Evolutionary conservation across 2,888 invertebrate species (phyloP), one percentile per base, ranked within the genome.

Genomic region (Cephus pulcher): DNA sequence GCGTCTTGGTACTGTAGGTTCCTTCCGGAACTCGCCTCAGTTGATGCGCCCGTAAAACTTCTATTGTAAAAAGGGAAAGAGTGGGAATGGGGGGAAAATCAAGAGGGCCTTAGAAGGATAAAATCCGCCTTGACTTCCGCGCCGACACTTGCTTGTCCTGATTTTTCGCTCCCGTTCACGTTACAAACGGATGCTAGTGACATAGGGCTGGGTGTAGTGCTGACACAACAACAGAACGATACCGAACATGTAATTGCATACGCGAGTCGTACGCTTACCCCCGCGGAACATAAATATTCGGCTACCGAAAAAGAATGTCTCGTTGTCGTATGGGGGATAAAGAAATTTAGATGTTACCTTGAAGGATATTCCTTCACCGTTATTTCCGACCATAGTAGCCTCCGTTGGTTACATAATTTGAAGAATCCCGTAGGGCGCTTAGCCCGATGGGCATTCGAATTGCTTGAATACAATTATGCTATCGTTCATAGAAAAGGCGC

Each of bases 361-460:
- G 1, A 69, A 11, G 69, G 69, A 11, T 69, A 69, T 30, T 12
- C 11, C 0, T 23, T 69, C 11, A 82, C 80, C 1, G 84, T 86
- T 1, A 79, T 82, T 23, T 85, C 87, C 3, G 85, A 87, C 34
- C 86, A 87, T 33, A 71, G 79, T 6, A 84, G 83, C 32, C 69
- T 87, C 1, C 33, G 79, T 3, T 85, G 84, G 85, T 71, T 85
- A 0, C 78, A 80, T 69, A 82, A 79, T n/a, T 34, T 85, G 2
- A 83, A 83, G 34, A 79, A 85, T 34, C 84, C 84, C 11, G 34
- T 70, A 0, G 83, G 83, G 1, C 73, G 82, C 0, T 71, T 85
- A 3, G 82, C 78, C 0, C 69, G 84, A 2, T 85, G 86, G 85
- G 80, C 81, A 12, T 32, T 84, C 4, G 33, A 80, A 11, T 56